Evolutionary conservation across 1,140 invertebrate genomes (phyloP).

Genomic region (Tribolium madens): DNA sequence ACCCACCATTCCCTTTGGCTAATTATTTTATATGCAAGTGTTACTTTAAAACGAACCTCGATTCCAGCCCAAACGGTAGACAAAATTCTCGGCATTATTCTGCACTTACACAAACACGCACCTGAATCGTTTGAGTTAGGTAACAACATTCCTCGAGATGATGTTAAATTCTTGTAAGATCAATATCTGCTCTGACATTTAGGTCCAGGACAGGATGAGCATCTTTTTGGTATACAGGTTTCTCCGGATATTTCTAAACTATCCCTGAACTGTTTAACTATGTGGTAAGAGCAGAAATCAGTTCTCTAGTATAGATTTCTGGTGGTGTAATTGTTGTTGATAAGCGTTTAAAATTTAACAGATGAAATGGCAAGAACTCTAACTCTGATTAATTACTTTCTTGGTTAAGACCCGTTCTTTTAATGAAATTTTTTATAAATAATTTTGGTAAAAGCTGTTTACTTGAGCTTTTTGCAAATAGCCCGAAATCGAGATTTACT

Average conservation of each 20-base stretch:
- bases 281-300: too few species aligned
- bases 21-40: constrained; percentile 24
- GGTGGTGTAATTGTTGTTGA: background rate
- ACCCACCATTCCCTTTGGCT: background rate
- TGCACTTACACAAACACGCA: constrained; percentile 28
- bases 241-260: too few species aligned
- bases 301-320: too few species aligned
- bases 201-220: too few species aligned
- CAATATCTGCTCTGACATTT: background rate
- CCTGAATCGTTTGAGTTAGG: constrained; percentile 12
- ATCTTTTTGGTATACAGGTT: too few species aligned
- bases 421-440: background rate
- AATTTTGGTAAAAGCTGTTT: constrained; percentile 13
- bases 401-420: background rate
- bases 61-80: background rate
- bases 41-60: background rate
- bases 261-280: too few species aligned
- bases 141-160: constrained; percentile 17
- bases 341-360: background rate
- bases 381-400: background rate
- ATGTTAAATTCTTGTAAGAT: constrained; percentile 14
- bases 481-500: background rate
- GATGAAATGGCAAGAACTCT: background rate
- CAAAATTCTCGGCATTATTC: constrained; percentile 32
- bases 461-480: background rate